A percentile compares a stretch with the other conserved stretches of the same genome.
phyloP scores from a whole-genome alignment of 2,797 vertebrate species.

The Poliocrania exsul region DNA sequence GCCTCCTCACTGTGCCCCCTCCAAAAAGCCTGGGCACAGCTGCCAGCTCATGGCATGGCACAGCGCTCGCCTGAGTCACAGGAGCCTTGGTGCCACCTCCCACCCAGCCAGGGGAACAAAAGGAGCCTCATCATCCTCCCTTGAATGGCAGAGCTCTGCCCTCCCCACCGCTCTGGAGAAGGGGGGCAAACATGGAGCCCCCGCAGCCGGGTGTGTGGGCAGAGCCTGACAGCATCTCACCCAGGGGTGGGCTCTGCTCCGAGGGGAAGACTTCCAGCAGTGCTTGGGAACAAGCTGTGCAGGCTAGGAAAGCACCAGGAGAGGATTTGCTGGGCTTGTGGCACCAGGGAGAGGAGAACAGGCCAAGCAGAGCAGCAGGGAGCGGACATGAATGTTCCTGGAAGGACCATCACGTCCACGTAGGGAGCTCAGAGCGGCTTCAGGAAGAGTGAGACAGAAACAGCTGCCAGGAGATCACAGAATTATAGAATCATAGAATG shows the following conservation, averaged over 20 bases:
- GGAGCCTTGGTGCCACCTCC: not conserved
- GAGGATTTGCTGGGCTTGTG: not conserved
- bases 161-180: not conserved
- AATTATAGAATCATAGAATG: not conserved
- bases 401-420: not conserved
- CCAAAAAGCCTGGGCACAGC: not conserved
- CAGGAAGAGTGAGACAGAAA: not conserved
- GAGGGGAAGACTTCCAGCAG: not conserved
- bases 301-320: not conserved
- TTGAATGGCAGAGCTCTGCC: not conserved
- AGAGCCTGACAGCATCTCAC: not conserved
- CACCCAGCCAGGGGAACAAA: not conserved
- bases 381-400: fast-evolving
- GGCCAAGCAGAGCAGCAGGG: not conserved
- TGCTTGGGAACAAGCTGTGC: not conserved
- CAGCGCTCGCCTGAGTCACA: not conserved
- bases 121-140: not conserved
- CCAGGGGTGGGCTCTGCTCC: not conserved
- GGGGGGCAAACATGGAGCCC: not conserved
- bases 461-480: not conserved
- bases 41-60: not conserved
- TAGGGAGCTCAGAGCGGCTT: not conserved
- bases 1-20: not conserved
- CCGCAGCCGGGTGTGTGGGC: fast-evolving
- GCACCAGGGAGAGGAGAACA: not conserved